Percentiles rank a stretch among this genome's conserved stretches.
Evolutionary conservation across 37 sponge, comb jelly and placozoan genomes (phyloP).

Genomic region (Spongia lamella): DNA sequence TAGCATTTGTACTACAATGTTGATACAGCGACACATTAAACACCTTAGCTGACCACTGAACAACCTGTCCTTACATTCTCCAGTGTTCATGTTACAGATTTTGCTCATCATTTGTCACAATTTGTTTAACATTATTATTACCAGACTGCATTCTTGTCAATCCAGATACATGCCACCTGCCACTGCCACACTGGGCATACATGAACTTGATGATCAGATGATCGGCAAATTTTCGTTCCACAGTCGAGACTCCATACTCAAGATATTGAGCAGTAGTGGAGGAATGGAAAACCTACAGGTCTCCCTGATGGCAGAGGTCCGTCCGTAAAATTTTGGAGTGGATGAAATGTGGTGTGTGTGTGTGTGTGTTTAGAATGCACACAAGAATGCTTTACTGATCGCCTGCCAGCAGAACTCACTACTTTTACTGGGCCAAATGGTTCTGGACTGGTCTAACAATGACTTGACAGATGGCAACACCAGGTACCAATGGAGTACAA

Average conservation of each 20-base stretch:
- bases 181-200: too few species aligned
- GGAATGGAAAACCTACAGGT: not conserved
- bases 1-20: too few species aligned
- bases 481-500: not conserved
- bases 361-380: conserved; percentile 22
- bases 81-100: too few species aligned
- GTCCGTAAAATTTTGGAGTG: not conserved
- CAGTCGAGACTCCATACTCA: conserved; percentile 49
- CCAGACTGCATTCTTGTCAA: too few species aligned
- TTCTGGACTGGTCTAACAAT: too few species aligned
- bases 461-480: not conserved
- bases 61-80: too few species aligned
- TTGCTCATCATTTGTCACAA: too few species aligned
- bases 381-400: conserved; percentile 35
- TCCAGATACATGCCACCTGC: too few species aligned
- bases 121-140: too few species aligned
- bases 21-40: too few species aligned
- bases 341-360: not conserved
- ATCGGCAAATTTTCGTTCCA: conserved; percentile 23
- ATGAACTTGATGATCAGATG: too few species aligned
- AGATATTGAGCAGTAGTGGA: not conserved
- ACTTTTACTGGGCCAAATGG: not conserved
- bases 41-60: too few species aligned
- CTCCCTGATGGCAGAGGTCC: not conserved
- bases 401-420: conserved; percentile 41